phyloP scores from a whole-genome alignment of 2,113 vertebrate genomes.

The Zingel zingel region DNA sequence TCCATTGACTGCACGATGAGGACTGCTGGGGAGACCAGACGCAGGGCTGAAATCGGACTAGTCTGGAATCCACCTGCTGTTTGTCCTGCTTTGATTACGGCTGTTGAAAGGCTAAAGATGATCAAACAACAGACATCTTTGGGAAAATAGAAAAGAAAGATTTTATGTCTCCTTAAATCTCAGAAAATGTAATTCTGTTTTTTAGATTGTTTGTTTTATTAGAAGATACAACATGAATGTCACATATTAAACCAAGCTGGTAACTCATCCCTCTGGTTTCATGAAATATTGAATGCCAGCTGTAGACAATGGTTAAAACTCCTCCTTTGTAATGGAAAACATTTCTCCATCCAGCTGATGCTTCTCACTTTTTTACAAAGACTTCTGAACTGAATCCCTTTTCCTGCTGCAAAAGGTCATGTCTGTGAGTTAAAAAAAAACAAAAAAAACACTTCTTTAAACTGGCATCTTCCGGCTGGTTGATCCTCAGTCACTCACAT shows the following conservation, averaged over 20 bases:
- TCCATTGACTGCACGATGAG: slow-evolving; percentile 33
- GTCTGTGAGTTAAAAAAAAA: neutral
- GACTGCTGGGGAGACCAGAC: slow-evolving; percentile 17
- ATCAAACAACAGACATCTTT: neutral
- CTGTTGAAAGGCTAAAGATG: slow-evolving; percentile 3
- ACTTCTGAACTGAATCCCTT: slow-evolving; percentile 10
- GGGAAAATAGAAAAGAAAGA: neutral
- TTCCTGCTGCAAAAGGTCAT: slow-evolving; percentile 18
- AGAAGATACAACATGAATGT: slow-evolving; percentile 4
- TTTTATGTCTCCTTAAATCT: neutral
- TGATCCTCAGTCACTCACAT: slow-evolving; percentile 28
- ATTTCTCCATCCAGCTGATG: slow-evolving; percentile 16
- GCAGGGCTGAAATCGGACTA: slow-evolving; percentile 72
- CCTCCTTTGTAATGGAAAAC: slow-evolving; percentile 10
- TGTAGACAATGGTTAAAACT: neutral
- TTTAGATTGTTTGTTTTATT: slow-evolving; percentile 24
- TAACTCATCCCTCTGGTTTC: slow-evolving; percentile 19
- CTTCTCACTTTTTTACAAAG: slow-evolving; percentile 2
- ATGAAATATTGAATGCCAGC: slow-evolving; percentile 3
- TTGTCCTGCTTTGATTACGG: slow-evolving; percentile 29
- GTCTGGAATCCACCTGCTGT: slow-evolving; percentile 51
- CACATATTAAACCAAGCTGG: slow-evolving; percentile 16
- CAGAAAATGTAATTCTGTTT: slow-evolving; percentile 31
- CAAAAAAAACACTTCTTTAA: neutral
- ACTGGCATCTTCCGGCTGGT: neutral